Evolutionary conservation across 2,113 vertebrate species (phyloP).

Genomic region (Daubentonia madagascariensis): DNA sequence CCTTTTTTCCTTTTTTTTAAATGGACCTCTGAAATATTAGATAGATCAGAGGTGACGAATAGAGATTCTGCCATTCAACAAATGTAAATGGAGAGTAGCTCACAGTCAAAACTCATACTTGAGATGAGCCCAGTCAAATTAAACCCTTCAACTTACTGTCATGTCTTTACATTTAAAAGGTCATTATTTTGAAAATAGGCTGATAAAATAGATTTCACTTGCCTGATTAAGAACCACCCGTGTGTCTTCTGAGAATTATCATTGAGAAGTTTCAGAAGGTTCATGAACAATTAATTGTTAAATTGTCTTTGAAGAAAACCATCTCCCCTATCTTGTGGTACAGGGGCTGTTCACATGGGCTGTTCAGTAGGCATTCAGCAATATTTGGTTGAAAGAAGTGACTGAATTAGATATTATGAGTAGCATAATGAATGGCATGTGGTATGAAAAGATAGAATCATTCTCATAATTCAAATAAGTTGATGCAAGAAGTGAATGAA

Average conservation of each 20-base stretch:
- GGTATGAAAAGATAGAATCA: not conserved
- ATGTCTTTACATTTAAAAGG: not conserved
- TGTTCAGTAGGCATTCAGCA: not conserved
- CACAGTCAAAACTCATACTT: not conserved
- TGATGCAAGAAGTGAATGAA: not conserved
- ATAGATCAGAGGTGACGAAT: not conserved
- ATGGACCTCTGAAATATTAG: not conserved
- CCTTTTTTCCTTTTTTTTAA: not conserved
- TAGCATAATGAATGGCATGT: not conserved
- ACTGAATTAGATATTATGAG: not conserved
- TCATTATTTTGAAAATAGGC: not conserved
- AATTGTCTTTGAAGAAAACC: not conserved
- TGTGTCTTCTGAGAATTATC: not conserved
- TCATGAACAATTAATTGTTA: not conserved
- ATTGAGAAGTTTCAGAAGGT: not conserved
- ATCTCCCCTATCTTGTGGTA: not conserved
- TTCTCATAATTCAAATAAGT: not conserved
- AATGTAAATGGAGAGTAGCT: not conserved
- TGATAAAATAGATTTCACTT: conserved; percentile 19
- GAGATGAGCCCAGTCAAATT: not conserved
- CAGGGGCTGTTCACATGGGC: not conserved
- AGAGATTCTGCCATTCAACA: not conserved
- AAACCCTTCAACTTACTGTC: not conserved
- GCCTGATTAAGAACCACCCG: not conserved
- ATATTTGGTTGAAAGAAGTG: not conserved